A percentile compares a stretch with the other conserved stretches of the same genome.
phyloP scores from a whole-genome alignment of 2,113 vertebrate species.

The Hirundichthys speculiger region DNA sequence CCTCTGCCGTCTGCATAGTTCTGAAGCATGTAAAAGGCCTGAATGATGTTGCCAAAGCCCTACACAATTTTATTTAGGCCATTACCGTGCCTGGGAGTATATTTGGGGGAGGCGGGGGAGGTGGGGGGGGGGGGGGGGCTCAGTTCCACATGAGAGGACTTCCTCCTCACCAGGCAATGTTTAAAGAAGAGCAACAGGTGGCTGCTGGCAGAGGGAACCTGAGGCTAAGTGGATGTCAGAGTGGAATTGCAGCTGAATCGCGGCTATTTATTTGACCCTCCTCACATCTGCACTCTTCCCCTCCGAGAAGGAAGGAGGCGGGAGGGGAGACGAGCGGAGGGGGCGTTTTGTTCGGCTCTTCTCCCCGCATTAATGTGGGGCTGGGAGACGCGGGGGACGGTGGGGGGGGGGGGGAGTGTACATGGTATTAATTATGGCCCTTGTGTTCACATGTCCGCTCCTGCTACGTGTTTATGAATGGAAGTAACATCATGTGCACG shows the following conservation, averaged over 20 bases:
- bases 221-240: conserved; percentile 76
- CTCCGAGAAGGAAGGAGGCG: conserved; percentile 50
- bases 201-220: conserved; percentile 75
- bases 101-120: conserved; percentile 27
- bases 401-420: conserved; percentile 51
- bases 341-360: conserved; percentile 52
- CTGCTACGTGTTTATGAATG: conserved; percentile 66
- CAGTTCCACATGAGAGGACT: conserved; percentile 79
- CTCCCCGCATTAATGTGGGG: conserved; percentile 52
- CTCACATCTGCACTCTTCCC: conserved; percentile 76
- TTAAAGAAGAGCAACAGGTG: conserved; percentile 83
- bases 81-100: conserved; percentile 60
- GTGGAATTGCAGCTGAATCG: conserved; percentile 75
- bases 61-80: conserved; percentile 69
- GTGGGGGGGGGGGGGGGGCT: conserved; percentile 32
- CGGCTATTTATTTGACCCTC: conserved; percentile 78
- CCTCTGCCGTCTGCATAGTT: conserved; percentile 40
- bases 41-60: conserved; percentile 56
- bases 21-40: conserved; percentile 48
- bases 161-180: conserved; percentile 74
- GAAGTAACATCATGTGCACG: conserved; percentile 66
- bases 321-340: conserved; percentile 43
- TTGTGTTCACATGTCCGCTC: conserved; percentile 63
- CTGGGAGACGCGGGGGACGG: conserved; percentile 14
- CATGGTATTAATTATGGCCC: conserved; percentile 76